Evolutionary conservation across 2,888 invertebrate genomes (phyloP).

Genomic region (Dendrolimus houi): DNA sequence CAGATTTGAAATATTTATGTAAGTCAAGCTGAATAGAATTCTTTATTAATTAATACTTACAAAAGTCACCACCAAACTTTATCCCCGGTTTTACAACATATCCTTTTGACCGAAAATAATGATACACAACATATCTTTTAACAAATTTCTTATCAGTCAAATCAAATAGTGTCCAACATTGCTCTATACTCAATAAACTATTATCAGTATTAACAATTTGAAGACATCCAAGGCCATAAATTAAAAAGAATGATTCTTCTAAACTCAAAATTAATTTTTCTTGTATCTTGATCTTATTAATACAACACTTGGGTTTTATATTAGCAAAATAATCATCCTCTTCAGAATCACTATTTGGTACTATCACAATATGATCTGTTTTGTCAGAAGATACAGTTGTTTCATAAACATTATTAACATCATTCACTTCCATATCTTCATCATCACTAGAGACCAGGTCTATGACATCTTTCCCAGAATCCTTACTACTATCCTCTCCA

Average conservation of each 20-base stretch:
- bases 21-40: neutral
- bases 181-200: constrained; percentile 60
- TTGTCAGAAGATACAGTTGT: constrained; percentile 26
- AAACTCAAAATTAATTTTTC: constrained; percentile 82
- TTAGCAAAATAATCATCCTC: constrained; percentile 78
- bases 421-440: constrained; percentile 27
- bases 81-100: constrained; percentile 93
- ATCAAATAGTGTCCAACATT: constrained; percentile 77
- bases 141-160: constrained; percentile 78
- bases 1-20: neutral
- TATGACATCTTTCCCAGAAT: constrained; percentile 48
- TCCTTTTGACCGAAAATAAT: constrained; percentile 90
- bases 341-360: constrained; percentile 81
- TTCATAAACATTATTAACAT: constrained; percentile 14
- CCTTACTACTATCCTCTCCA: constrained; percentile 32
- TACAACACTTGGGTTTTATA: constrained; percentile 75
- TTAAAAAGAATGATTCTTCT: constrained; percentile 87
- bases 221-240: constrained; percentile 80
- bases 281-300: constrained; percentile 73
- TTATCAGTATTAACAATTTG: constrained; percentile 74
- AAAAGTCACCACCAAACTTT: constrained; percentile 92
- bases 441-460: constrained; percentile 68
- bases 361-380: constrained; percentile 71
- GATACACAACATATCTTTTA: constrained; percentile 85
- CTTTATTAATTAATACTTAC: constrained; percentile 67